These are phyloP conservation scores for Cheirogaleus major DNA, from an alignment of 2,797 vertebrate species.

Conservation along the genomic window DNA sequence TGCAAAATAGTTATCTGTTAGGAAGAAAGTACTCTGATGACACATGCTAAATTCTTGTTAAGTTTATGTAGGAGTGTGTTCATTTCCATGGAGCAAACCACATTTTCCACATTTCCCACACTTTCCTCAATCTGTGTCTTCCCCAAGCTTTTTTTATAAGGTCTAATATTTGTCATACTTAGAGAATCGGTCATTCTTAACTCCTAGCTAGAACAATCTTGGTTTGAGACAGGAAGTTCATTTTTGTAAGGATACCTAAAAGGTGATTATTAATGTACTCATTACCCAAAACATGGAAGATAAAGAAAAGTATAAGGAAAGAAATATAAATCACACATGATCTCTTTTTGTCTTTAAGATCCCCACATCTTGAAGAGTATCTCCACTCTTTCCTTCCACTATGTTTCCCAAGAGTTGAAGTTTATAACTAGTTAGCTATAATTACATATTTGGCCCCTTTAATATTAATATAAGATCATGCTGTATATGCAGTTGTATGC, in stretches of 20 bases:
- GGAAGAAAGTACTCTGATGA: constrained; percentile 55
- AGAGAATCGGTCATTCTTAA: background rate
- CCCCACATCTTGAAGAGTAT: background rate
- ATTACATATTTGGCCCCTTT: background rate
- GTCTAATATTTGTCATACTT: constrained; percentile 28
- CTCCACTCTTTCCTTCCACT: background rate
- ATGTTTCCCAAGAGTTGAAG: background rate
- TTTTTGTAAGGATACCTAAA: constrained; percentile 2
- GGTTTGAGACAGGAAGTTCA: background rate
- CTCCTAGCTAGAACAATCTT: background rate
- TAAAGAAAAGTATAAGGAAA: background rate
- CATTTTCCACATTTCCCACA: constrained; percentile 45
- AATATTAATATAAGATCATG: background rate
- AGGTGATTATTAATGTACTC: background rate
- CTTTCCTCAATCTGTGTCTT: constrained; percentile 35
- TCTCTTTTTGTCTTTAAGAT: background rate
- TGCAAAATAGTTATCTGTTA: constrained; percentile 48
- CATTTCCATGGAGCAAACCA: constrained; percentile 46
- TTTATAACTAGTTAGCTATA: background rate
- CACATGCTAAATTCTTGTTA: constrained; percentile 46
- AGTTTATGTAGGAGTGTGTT: constrained; percentile 52
- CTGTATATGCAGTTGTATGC: background rate
- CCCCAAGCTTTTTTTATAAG: constrained; percentile 1
- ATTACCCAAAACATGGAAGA: background rate
- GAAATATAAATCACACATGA: background rate